These are phyloP conservation scores for Anolis sagrei DNA, from an alignment of 2,113 vertebrate species.

Conservation along the genomic window DNA sequence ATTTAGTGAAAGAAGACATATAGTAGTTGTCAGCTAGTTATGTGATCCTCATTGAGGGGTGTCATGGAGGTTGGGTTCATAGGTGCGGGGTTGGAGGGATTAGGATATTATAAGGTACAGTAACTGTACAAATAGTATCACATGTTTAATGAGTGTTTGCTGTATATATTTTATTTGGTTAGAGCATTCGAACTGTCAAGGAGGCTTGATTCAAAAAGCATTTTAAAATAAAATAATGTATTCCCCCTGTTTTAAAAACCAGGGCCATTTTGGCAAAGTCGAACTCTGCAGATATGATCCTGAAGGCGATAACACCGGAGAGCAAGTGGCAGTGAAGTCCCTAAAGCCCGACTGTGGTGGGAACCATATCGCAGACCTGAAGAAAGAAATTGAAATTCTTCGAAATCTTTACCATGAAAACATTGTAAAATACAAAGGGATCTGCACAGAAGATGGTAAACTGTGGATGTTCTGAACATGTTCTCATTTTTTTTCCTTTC, in stretches of 20 bases:
- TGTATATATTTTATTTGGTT: too few relatives aligned
- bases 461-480: slow-evolving; percentile 12
- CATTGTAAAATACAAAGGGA: slow-evolving; percentile 98
- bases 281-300: slow-evolving; percentile 96
- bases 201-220: neutral
- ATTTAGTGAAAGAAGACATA: too few relatives aligned
- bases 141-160: too few relatives aligned
- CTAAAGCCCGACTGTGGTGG: slow-evolving; percentile 92
- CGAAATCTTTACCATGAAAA: slow-evolving; percentile 96
- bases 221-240: neutral
- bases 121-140: too few relatives aligned
- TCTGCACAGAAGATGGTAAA: slow-evolving; percentile 93
- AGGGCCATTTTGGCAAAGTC: slow-evolving; percentile 98
- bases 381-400: slow-evolving; percentile 93
- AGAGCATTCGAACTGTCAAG: too few relatives aligned
- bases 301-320: slow-evolving; percentile 91
- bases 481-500: neutral
- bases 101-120: too few relatives aligned
- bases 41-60: too few relatives aligned
- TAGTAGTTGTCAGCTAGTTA: too few relatives aligned
- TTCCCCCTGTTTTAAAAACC: neutral
- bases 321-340: slow-evolving; percentile 97
- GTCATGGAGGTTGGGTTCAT: too few relatives aligned
- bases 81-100: too few relatives aligned
- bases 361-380: slow-evolving; percentile 91